Conservation (phyloP, 2,888 invertebrate species). For the Subacronicta megacephala region DNA sequence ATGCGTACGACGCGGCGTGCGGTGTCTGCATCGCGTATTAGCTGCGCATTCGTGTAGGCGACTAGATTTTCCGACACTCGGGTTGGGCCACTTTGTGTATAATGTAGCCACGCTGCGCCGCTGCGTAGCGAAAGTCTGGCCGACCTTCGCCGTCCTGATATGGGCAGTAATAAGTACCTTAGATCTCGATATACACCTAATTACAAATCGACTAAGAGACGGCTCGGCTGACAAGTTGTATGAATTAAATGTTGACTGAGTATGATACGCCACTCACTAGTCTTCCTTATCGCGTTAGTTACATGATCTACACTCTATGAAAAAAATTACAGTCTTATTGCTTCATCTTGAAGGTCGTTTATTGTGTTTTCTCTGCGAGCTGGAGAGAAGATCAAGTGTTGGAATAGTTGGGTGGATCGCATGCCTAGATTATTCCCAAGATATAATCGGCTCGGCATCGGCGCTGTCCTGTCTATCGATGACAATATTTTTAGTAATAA, state of each 20-base stretch:
- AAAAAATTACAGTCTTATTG: conserved; percentile 38
- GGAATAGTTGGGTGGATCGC: conserved; percentile 62
- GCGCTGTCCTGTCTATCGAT: conserved; percentile 60
- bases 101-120: conserved; percentile 69
- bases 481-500: conserved; percentile 74
- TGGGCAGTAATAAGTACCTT: conserved; percentile 79
- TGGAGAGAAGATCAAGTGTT: conserved; percentile 30
- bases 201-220: conserved; percentile 69
- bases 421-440: conserved; percentile 63
- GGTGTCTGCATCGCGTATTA: conserved; percentile 70
- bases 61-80: conserved; percentile 81
- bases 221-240: conserved; percentile 46
- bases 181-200: conserved; percentile 78
- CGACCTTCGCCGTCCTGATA: conserved; percentile 87
- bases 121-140: conserved; percentile 85
- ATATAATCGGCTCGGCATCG: conserved; percentile 64
- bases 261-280: conserved; percentile 49
- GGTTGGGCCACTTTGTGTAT: conserved; percentile 77
- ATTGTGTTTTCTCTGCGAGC: conserved; percentile 21
- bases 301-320: conserved; percentile 29
- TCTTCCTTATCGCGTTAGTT: conserved; percentile 48
- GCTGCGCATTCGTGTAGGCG: conserved; percentile 79
- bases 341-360: conserved; percentile 33
- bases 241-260: conserved; percentile 54
- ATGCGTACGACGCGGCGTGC: conserved; percentile 63